Percentiles rank a stretch among this genome's conserved stretches.
phyloP scores from a whole-genome alignment of 2,113 vertebrate genomes.

The Rissa tridactyla region DNA sequence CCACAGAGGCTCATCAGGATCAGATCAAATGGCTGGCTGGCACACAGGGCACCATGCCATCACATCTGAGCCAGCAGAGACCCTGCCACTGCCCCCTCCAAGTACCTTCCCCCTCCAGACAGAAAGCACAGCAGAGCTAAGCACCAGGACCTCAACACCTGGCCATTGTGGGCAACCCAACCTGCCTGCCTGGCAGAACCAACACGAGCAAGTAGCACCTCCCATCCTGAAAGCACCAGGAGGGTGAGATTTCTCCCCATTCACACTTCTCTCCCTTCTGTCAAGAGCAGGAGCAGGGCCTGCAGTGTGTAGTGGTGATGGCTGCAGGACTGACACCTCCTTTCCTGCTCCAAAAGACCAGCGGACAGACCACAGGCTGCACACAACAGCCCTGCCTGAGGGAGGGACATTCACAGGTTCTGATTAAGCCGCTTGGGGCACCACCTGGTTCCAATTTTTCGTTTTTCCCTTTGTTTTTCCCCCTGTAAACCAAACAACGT shows the following conservation, averaged over 20 bases:
- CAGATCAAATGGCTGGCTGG: rapidly evolving
- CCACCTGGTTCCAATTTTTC: not conserved
- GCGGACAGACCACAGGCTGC: rapidly evolving
- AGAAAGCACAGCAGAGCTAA: not conserved
- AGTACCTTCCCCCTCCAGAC: not conserved
- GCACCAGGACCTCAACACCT: not conserved
- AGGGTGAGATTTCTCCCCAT: not conserved
- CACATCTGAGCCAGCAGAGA: not conserved
- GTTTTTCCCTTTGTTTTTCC: not conserved
- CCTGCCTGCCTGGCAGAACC: rapidly evolving
- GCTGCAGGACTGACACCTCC: not conserved
- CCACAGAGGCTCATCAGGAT: not conserved
- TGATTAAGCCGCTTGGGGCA: not conserved
- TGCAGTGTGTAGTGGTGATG: not conserved
- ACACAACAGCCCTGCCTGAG: not conserved
- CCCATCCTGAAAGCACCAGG: not conserved
- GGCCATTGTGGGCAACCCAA: rapidly evolving
- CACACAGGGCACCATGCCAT: not conserved
- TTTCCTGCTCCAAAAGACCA: not conserved
- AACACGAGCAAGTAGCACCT: not conserved
- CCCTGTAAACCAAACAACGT: not conserved
- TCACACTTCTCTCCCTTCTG: not conserved
- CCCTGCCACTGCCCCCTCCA: not conserved
- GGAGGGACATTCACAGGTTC: not conserved
- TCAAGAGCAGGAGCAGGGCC: not conserved